Evolutionary conservation across 1,140 invertebrate species (phyloP).

Genomic region (Periplaneta americana): DNA sequence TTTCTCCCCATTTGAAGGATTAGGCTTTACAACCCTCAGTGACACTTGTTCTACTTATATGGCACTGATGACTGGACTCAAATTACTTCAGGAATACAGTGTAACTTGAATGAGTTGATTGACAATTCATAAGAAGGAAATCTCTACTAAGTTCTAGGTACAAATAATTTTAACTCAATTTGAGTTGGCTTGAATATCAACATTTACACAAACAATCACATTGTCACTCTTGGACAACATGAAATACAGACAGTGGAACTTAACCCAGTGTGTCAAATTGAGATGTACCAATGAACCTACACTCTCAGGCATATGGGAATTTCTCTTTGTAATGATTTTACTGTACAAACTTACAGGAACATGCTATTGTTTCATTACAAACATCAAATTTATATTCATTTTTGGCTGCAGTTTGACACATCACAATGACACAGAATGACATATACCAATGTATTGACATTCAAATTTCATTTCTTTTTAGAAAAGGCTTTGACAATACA

Average conservation of each 20-base stretch:
- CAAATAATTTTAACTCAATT: constrained; percentile 11
- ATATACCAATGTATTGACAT: background rate
- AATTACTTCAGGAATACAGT: background rate
- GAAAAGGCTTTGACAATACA: background rate
- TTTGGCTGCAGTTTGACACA: background rate
- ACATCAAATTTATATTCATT: background rate
- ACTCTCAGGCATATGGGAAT: background rate
- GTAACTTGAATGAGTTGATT: background rate
- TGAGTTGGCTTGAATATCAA: constrained; percentile 6
- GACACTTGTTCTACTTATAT: background rate
- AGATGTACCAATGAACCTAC: background rate
- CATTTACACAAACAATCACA: background rate
- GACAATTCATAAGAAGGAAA: background rate
- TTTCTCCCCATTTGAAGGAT: background rate
- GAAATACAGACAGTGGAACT: background rate
- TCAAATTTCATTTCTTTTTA: background rate
- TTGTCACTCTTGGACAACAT: background rate
- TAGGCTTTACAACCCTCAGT: background rate
- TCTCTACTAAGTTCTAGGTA: background rate
- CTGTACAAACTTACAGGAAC: background rate
- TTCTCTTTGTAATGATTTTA: background rate
- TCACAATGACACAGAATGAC: background rate
- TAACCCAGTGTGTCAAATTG: background rate
- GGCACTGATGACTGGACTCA: background rate
- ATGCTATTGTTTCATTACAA: background rate